Evolutionary conservation across 2,888 invertebrate species (phyloP).

Genomic region (Tetheella fluctuosa): DNA sequence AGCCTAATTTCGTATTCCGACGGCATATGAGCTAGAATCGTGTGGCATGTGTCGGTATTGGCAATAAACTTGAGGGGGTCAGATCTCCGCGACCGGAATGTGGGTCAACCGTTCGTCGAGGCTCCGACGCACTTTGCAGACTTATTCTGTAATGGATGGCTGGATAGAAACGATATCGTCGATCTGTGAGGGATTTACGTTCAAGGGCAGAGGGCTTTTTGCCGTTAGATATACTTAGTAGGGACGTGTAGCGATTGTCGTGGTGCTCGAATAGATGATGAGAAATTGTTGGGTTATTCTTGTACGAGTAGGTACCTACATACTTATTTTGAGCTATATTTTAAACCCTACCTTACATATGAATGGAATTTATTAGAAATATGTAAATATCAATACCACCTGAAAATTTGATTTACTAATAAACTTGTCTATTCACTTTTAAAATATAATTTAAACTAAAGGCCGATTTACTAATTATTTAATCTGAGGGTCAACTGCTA

Average conservation of each 20-base stretch:
- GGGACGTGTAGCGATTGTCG: background rate
- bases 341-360: no score
- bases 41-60: constrained; percentile 50
- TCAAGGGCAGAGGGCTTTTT: constrained; percentile 7
- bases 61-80: constrained; percentile 74
- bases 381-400: no score
- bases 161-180: constrained; percentile 10
- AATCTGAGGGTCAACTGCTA: no score
- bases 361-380: no score
- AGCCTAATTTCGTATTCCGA: constrained; percentile 24
- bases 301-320: no score
- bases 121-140: constrained; percentile 31
- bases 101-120: constrained; percentile 68
- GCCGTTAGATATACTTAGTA: constrained; percentile 11
- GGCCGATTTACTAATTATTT: no score
- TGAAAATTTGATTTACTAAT: no score
- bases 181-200: constrained; percentile 12
- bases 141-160: constrained; percentile 46
- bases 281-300: background rate
- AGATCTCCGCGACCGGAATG: constrained; percentile 66
- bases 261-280: background rate
- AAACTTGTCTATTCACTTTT: no score
- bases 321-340: no score
- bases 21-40: constrained; percentile 22
- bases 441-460: no score